Conservation (phyloP, 1,140 invertebrate genomes). For the Apis mellifera region Amel_HAv3.1 CM009931.2:27439501-27440000, state of each 20-base stretch:
- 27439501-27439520: background rate
- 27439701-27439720: background rate
- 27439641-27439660: too few relatives aligned
- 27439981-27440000: constrained; percentile 68
- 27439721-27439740: too few relatives aligned
- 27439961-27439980: constrained; percentile 73
- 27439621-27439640: too few relatives aligned
- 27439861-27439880: constrained; percentile 26
- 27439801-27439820: background rate
- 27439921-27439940: constrained; percentile 11
- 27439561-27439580: background rate
- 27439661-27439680: background rate
- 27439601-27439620: too few relatives aligned
- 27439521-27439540: background rate
- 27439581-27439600: too few relatives aligned
- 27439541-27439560: background rate
- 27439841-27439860: too few relatives aligned
- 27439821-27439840: constrained; percentile 3
- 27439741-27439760: too few relatives aligned
- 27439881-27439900: constrained; percentile 52
- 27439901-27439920: constrained; percentile 29
- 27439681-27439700: background rate
- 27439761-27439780: too few relatives aligned
- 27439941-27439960: constrained; percentile 65
- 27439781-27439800: too few relatives aligned